Percentiles rank a stretch among this genome's conserved stretches.
Conservation (phyloP, 2,888 invertebrate genomes). For the Xylota sylvarum region DNA sequence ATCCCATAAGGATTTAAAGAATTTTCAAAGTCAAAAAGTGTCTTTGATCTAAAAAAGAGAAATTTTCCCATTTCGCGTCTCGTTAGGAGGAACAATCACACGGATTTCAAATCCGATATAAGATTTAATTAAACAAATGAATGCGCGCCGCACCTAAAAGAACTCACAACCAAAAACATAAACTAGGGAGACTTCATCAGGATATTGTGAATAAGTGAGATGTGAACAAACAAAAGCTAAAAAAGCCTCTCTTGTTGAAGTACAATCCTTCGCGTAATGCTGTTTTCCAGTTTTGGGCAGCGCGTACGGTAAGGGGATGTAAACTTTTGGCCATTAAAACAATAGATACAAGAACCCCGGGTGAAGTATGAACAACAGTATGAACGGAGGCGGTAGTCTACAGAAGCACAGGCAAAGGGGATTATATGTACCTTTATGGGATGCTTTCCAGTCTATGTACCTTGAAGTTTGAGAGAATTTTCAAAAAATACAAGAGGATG, state of each 20-base stretch:
- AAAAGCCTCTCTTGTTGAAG: constrained; percentile 49
- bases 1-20: background rate
- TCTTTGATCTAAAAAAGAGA: constrained; percentile 46
- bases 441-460: constrained; percentile 23
- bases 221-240: constrained; percentile 46
- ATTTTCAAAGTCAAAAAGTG: constrained; percentile 26
- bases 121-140: constrained; percentile 67
- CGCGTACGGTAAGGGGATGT: constrained; percentile 10
- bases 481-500: background rate
- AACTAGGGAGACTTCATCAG: constrained; percentile 14
- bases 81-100: constrained; percentile 1
- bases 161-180: background rate
- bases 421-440: too few relatives aligned
- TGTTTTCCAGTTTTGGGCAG: constrained; percentile 17
- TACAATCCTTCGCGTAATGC: constrained; percentile 29
- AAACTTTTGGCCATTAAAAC: constrained; percentile 60
- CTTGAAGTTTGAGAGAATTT: constrained; percentile 24
- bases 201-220: constrained; percentile 33
- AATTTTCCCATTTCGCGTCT: constrained; percentile 8
- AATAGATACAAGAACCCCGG: constrained; percentile 51
- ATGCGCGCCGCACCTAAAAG: constrained; percentile 32
- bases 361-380: constrained; percentile 39
- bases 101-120: constrained; percentile 43
- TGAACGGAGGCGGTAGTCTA: constrained; percentile 35
- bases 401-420: constrained; percentile 48